These are phyloP conservation scores for Spisula solida DNA, from an alignment of 2,888 invertebrate species.

Conservation along the genomic window DNA sequence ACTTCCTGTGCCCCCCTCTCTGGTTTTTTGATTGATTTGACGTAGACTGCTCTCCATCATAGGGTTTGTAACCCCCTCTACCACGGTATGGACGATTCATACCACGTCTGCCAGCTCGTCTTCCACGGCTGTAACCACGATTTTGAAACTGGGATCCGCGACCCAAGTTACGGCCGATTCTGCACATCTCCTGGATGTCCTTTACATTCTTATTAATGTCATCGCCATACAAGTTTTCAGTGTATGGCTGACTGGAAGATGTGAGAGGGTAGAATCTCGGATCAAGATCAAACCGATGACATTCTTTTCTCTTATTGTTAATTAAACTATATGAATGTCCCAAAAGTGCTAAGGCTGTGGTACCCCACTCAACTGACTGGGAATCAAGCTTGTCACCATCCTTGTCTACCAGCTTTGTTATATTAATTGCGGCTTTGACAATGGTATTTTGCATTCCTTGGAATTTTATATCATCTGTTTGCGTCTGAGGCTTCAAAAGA, in stretches of 20 bases:
- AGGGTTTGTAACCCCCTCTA: too few relatives aligned
- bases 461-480: conserved; percentile 46
- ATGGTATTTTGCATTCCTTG: conserved; percentile 37
- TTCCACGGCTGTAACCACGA: too few relatives aligned
- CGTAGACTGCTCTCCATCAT: too few relatives aligned
- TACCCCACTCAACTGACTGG: conserved; percentile 26
- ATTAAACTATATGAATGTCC: conserved; percentile 31
- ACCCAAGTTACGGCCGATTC: not conserved
- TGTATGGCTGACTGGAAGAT: conserved; percentile 36
- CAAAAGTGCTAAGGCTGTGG: conserved; percentile 25
- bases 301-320: conserved; percentile 36
- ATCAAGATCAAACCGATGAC: conserved; percentile 24
- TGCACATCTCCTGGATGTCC: not conserved
- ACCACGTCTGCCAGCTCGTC: too few relatives aligned
- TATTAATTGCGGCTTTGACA: conserved; percentile 44
- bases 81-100: too few relatives aligned
- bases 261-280: conserved; percentile 14
- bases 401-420: conserved; percentile 49
- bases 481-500: conserved; percentile 41
- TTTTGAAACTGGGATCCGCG: too few relatives aligned
- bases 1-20: too few relatives aligned
- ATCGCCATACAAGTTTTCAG: conserved; percentile 33
- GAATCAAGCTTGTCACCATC: conserved; percentile 15
- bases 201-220: conserved; percentile 29
- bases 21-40: too few relatives aligned